These are phyloP conservation scores for Esox niger DNA, from an alignment of 2,113 vertebrate genomes.

Conservation along the genomic window DNA sequence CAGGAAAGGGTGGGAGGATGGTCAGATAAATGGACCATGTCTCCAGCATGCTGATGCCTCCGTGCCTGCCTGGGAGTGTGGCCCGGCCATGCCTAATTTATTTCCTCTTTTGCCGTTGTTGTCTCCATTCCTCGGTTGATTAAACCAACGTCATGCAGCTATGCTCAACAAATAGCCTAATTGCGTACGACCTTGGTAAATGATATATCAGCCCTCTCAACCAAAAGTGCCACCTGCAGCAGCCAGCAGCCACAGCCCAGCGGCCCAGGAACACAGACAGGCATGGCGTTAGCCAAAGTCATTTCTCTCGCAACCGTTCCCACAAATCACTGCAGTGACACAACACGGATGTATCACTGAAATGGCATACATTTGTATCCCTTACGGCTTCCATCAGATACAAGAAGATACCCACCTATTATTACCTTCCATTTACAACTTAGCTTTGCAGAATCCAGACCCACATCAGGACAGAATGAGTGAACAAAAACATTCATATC, in stretches of 20 bases:
- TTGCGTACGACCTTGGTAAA: conserved; percentile 76
- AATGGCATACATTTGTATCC: conserved; percentile 76
- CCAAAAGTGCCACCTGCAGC: conserved; percentile 70
- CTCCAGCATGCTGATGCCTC: conserved; percentile 64
- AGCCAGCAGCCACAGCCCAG: conserved; percentile 49
- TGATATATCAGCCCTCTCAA: conserved; percentile 71
- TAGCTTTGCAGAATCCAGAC: conserved; percentile 42
- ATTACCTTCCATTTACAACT: conserved; percentile 70
- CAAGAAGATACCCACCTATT: conserved; percentile 70
- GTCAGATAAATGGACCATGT: conserved; percentile 71
- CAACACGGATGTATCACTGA: conserved; percentile 65
- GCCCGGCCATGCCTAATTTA: conserved; percentile 71
- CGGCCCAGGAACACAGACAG: conserved; percentile 55
- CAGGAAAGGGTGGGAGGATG: conserved; percentile 49
- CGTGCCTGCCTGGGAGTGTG: conserved; percentile 59
- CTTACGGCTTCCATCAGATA: conserved; percentile 72
- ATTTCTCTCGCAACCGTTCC: conserved; percentile 74
- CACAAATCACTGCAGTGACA: conserved; percentile 70
- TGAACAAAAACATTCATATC: conserved; percentile 58
- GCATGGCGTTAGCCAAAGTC: conserved; percentile 68
- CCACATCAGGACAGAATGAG: conserved; percentile 59
- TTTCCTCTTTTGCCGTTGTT: conserved; percentile 73
- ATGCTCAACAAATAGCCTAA: conserved; percentile 77
- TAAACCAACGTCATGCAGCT: conserved; percentile 73
- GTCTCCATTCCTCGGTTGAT: conserved; percentile 75